Base-by-base conservation (phyloP, 2,888 invertebrate species). In the Callyntrura sp. region DNA sequence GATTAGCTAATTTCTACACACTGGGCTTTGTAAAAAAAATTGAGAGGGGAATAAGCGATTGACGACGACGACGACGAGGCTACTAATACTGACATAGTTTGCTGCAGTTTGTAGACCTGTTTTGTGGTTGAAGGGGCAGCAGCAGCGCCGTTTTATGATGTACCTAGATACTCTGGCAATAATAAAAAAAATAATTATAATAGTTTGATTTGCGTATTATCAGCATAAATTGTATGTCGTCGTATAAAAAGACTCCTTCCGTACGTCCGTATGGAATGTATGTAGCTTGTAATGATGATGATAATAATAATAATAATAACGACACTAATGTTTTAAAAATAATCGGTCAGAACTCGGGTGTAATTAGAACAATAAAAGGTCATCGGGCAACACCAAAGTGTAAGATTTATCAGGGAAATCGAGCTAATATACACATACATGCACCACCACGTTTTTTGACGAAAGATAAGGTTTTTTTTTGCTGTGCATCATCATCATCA, bases 331-430 rank as follows among this genome's bases (percentile, higher is more conserved):
- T 79, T 79, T 79, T 25, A 23, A 57, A 76, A 57, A 79, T 79
- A 79, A 79, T 79, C 76, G 51, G 76, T 35, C 55, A 73, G 73
- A 48, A 43, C 23, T 88, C 73, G 43, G 65, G 83, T 84, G 88
- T 76, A 88, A 88, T 84, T 88, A 88, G 88, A 88, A 76, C 88
- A 88, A 88, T 88, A 88, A 88, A 88, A 84, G 87, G 65, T 68
- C 83, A 88, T 84, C 88, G 17, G 62, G 84, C 73, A 88, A 83
- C 82, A 88, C 88, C 62, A 43, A 62, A 51, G 88, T 88, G 88
- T 51, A 88, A 88, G 87, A 87, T 81, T 87, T 79, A 78, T 86
- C 85, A 68, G 55, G 60, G 76, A 85, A 68, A 76, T 76, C 76
- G 70, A 70, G 70, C 43, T 70, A 70, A 45, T 43, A 70, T 70